Evolutionary conservation across 2,888 invertebrate species (phyloP).

Genomic region (Conchocele bisecta): DNA sequence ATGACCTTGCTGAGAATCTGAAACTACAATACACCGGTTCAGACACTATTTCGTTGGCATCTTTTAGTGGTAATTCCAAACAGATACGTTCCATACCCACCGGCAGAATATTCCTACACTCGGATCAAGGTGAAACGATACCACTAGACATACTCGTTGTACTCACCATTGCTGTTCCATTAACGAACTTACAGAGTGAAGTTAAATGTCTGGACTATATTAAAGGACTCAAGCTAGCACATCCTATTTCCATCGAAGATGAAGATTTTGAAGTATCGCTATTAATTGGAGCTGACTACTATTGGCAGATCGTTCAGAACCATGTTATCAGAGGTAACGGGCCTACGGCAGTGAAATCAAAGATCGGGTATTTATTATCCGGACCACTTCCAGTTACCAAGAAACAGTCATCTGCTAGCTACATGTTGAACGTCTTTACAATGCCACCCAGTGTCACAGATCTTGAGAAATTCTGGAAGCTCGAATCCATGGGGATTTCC

Average conservation of each 20-base stretch:
- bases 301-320: slow-evolving; percentile 47
- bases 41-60: slow-evolving; percentile 24
- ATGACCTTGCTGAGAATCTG: slow-evolving; percentile 31
- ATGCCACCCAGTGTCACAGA: no score
- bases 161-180: slow-evolving; percentile 41
- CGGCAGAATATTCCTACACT: slow-evolving; percentile 14
- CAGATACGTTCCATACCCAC: slow-evolving; percentile 3
- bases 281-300: slow-evolving; percentile 51
- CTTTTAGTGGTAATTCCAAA: slow-evolving; percentile 28
- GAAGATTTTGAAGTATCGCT: slow-evolving; percentile 25
- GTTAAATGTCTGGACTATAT: slow-evolving; percentile 1
- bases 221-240: slow-evolving; percentile 33
- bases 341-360: slow-evolving; percentile 49
- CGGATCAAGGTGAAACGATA: slow-evolving; percentile 23
- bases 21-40: slow-evolving; percentile 10
- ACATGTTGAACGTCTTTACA: no score
- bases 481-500: slow-evolving; percentile 33
- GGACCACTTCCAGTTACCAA: slow-evolving; percentile 34
- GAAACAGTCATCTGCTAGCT: no score
- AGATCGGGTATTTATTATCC: slow-evolving; percentile 44
- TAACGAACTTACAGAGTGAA: background rate
- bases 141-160: slow-evolving; percentile 44
- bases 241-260: slow-evolving; percentile 17
- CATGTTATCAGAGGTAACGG: slow-evolving; percentile 37
- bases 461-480: slow-evolving; percentile 39